A percentile compares a stretch with the other conserved stretches of the same genome.
Conservation (phyloP, 2,888 invertebrate genomes). For the Epiblema foenella region DNA sequence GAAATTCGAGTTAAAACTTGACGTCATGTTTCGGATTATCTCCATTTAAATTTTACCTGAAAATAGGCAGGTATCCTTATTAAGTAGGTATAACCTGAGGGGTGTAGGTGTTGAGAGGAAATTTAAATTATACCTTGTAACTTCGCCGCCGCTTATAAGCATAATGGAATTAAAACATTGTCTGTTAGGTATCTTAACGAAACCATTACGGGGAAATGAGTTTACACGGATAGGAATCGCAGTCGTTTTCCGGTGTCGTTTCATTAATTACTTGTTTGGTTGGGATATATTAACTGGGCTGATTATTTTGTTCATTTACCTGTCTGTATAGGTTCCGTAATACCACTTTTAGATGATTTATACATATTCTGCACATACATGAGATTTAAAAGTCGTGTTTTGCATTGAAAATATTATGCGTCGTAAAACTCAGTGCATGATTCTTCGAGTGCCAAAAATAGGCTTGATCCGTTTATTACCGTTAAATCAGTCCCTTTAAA, state of each 20-base stretch:
- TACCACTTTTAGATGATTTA: too few relatives aligned
- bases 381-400: too few relatives aligned
- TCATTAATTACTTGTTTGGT: constrained; percentile 12
- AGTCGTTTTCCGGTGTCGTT: constrained; percentile 10
- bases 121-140: constrained; percentile 41
- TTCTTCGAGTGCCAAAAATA: too few relatives aligned
- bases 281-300: background rate
- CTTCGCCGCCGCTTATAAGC: constrained; percentile 31
- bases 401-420: too few relatives aligned
- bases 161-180: constrained; percentile 41
- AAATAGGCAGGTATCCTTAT: constrained; percentile 34
- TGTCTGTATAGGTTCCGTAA: background rate
- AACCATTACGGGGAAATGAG: constrained; percentile 30
- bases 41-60: constrained; percentile 30
- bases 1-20: constrained; percentile 35
- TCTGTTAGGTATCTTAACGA: constrained; percentile 30
- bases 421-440: too few relatives aligned
- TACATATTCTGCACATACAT: too few relatives aligned
- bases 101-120: constrained; percentile 25
- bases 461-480: too few relatives aligned
- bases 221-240: constrained; percentile 22
- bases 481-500: too few relatives aligned
- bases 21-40: constrained; percentile 37
- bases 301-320: background rate
- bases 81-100: constrained; percentile 22